These are phyloP conservation scores for Zaprionus lachaisei DNA, from an alignment of 1,140 invertebrate species.

Conservation along the genomic window DNA sequence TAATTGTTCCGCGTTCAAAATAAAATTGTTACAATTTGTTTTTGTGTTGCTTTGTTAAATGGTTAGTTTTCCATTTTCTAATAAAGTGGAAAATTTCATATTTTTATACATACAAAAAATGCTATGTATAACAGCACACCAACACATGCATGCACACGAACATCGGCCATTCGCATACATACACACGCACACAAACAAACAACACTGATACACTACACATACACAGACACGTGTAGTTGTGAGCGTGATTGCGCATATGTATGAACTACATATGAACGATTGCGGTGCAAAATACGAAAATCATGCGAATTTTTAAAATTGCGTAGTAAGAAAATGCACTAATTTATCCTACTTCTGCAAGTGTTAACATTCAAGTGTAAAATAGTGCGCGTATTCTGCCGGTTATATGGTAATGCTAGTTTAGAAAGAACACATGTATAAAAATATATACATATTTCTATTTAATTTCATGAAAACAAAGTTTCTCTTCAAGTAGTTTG, in stretches of 20 bases:
- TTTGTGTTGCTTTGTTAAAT: slow-evolving; percentile 17
- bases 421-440: neutral
- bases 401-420: slow-evolving; percentile 15
- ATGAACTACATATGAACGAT: slow-evolving; percentile 52
- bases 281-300: slow-evolving; percentile 82
- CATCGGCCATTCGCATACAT: slow-evolving; percentile 70
- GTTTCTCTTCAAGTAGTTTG: slow-evolving; percentile 29
- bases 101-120: slow-evolving; percentile 83
- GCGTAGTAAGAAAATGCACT: slow-evolving; percentile 65
- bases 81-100: slow-evolving; percentile 78
- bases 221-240: slow-evolving; percentile 42
- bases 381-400: slow-evolving; percentile 25
- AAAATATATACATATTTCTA: neutral
- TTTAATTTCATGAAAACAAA: slow-evolving; percentile 27
- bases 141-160: slow-evolving; percentile 57
- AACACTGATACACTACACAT: slow-evolving; percentile 29
- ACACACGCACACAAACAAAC: slow-evolving; percentile 43
- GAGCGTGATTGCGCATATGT: slow-evolving; percentile 36
- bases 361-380: slow-evolving; percentile 20
- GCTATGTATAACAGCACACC: slow-evolving; percentile 83
- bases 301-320: slow-evolving; percentile 79
- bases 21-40: slow-evolving; percentile 10
- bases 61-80: slow-evolving; percentile 25
- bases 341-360: slow-evolving; percentile 32
- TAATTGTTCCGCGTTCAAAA: neutral